Base-by-base conservation (phyloP, 2,888 invertebrate species). In the Eurois occulta region DNA sequence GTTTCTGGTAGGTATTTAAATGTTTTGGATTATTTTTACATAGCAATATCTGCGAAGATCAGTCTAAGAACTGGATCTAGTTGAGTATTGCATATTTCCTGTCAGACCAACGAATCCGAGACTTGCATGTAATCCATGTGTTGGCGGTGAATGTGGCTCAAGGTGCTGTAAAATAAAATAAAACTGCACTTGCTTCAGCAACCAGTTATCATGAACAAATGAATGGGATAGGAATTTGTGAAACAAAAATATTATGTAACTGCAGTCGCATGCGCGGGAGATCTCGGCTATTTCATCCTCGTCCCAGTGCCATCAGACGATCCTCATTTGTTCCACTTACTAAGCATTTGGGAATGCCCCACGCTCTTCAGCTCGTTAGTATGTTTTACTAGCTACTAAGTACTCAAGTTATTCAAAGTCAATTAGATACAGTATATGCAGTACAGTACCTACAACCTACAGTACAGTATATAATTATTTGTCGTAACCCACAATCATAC, bases 11-110 rank as follows among this genome's bases (percentile, higher is more conserved):
- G n/a, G n/a, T 41, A n/a, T 41, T n/a, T 16, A 18, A n/a, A 13
- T 41, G 32, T 43, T n/a, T 65, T 65, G 18, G 3, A 18, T 46
- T 46, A 2, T 32, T 18, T 68, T 48, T 6, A 46, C 10, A 41
- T 68, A 16, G 16, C 32, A 24, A 21, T 60, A 43, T 60, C 28
- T 35, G 18, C 28, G 38, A 43, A 68, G 6, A 77, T 81, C n/a
- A n/a, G 32, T 41, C 8, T 48, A 16, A 58, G 38, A 65, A 43
- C 32, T 77, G 35, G 66, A 78, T 60, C 66, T 62, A 38, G 79
- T 68, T 68, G 38, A 66, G n/a, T 66, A 66, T 80, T 80, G 66
- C 84, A 71, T 41, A 35, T 70, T 70, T 80, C 85, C 85, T 80
- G 80, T 13, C 70, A 46, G 80, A 55, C 85, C 60, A 66, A 60